These are phyloP conservation scores for Chironomus tentans DNA, from an alignment of 2,888 invertebrate genomes.

Conservation along the genomic window DNA sequence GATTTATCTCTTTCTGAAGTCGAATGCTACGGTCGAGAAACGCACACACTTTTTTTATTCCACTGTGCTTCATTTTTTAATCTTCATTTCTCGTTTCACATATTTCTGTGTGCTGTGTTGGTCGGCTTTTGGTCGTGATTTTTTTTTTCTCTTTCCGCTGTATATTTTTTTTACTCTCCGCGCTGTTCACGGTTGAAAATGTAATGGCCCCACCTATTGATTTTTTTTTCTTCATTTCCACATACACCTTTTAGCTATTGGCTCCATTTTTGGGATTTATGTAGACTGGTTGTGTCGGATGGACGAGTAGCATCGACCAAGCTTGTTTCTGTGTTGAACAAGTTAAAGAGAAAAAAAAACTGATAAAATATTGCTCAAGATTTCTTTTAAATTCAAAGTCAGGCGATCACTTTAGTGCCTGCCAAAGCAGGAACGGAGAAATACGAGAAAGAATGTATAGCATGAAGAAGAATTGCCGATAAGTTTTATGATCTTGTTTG, in stretches of 20 bases:
- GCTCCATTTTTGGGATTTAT: constrained; percentile 3
- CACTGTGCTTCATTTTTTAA: background rate
- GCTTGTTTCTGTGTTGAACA: background rate
- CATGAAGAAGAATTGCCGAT: constrained; percentile 18
- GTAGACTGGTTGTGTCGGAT: background rate
- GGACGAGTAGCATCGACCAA: background rate
- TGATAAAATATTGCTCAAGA: background rate
- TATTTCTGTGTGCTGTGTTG: background rate
- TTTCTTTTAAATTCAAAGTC: background rate
- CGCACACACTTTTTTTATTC: constrained; percentile 27
- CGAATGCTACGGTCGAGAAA: constrained; percentile 25
- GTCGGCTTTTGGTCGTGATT: constrained; percentile 24
- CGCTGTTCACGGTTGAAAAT: constrained; percentile 10
- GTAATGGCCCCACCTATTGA: constrained; percentile 26
- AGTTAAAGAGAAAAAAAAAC: background rate
- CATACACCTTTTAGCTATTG: background rate
- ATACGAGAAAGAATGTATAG: background rate
- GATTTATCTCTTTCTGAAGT: constrained; percentile 29
- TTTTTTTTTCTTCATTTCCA: background rate
- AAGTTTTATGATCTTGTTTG: constrained; percentile 26
- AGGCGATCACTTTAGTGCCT: background rate
- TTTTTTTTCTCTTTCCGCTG: background rate
- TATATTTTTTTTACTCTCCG: background rate
- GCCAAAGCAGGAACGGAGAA: no score
- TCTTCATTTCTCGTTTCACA: constrained; percentile 8